Evolutionary conservation across 2,888 invertebrate species (phyloP).

Genomic region (Achlya flavicornis): DNA sequence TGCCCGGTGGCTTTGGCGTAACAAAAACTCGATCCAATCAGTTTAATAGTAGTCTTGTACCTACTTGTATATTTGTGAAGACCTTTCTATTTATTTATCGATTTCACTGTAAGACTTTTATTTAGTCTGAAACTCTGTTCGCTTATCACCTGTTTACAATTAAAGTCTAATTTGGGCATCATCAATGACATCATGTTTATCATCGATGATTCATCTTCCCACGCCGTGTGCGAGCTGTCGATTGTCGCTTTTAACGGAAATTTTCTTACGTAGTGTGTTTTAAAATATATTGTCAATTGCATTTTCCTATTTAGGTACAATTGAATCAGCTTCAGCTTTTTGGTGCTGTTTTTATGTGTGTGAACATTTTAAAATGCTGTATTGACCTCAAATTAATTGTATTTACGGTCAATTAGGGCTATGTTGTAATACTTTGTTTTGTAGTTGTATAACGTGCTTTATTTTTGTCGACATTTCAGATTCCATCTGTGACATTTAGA

Average conservation of each 20-base stretch:
- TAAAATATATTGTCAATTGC: constrained; percentile 37
- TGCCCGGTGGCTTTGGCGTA: constrained; percentile 38
- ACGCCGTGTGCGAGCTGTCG: constrained; percentile 28
- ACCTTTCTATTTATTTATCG: constrained; percentile 17
- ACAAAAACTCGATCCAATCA: constrained; percentile 59
- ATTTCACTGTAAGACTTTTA: constrained; percentile 20
- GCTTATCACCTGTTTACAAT: constrained; percentile 40
- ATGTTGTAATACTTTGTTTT: neutral
- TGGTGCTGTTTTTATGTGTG: constrained; percentile 25
- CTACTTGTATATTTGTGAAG: constrained; percentile 46
- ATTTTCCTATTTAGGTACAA: constrained; percentile 38
- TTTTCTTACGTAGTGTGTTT: constrained; percentile 33
- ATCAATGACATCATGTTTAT: constrained; percentile 48
- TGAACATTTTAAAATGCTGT: neutral
- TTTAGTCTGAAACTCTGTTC: constrained; percentile 18
- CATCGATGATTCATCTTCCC: constrained; percentile 54
- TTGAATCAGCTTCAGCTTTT: constrained; percentile 34
- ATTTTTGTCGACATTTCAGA: neutral
- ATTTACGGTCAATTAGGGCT: neutral
- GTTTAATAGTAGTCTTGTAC: constrained; percentile 48
- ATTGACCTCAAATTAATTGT: neutral
- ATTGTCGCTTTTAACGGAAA: constrained; percentile 38
- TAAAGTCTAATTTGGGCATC: constrained; percentile 41
- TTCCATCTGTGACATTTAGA: neutral
- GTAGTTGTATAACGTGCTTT: neutral